Evolutionary conservation across 2,797 vertebrate species (phyloP).

Genomic region (Phoxinus dragarum): DNA sequence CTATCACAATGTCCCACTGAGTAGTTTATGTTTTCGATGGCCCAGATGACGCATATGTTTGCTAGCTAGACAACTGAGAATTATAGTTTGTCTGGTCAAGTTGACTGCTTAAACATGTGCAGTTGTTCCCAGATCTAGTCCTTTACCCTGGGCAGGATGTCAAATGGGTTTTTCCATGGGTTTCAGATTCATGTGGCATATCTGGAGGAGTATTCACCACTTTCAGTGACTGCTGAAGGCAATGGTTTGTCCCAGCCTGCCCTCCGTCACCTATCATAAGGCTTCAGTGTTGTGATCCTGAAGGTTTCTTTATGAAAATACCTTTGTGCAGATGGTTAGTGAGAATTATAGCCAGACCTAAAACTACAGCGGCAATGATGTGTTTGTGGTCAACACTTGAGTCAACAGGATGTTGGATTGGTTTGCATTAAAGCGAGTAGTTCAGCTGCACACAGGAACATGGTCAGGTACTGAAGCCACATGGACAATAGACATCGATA

Average conservation of each 20-base stretch:
- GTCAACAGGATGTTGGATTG: conserved; percentile 29
- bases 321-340: not conserved
- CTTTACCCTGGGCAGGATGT: conserved; percentile 20
- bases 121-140: conserved; percentile 18
- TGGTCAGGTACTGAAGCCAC: conserved; percentile 24
- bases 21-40: conserved; percentile 6
- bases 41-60: not conserved
- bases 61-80: not conserved
- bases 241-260: conserved; percentile 24
- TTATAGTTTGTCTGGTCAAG: not conserved
- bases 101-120: conserved; percentile 12
- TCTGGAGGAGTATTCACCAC: conserved; percentile 42
- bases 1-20: conserved; percentile 20
- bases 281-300: conserved; percentile 11
- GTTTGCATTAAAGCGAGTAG: conserved; percentile 10
- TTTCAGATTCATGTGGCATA: conserved; percentile 40
- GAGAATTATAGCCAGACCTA: not conserved
- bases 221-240: not conserved
- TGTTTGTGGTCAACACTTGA: conserved; percentile 5
- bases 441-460: not conserved
- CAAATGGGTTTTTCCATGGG: conserved; percentile 37
- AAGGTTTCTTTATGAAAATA: not conserved
- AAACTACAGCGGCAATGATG: not conserved
- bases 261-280: not conserved
- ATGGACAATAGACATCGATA: not conserved